Evolutionary conservation across 1,140 invertebrate genomes (phyloP).

Genomic region (Drosophila ercepeae): DNA sequence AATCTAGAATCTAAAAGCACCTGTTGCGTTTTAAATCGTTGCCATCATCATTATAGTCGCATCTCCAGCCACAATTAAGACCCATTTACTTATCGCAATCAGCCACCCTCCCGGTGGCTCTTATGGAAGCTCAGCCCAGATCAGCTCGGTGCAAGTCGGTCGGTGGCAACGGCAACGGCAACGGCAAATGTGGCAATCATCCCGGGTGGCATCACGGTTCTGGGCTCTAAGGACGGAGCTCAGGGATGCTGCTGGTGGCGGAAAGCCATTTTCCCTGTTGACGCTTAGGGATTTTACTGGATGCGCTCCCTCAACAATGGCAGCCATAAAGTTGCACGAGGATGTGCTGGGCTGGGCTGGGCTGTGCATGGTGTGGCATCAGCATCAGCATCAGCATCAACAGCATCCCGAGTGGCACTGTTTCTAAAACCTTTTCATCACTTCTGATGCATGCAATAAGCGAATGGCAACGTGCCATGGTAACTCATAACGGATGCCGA

Average conservation of each 20-base stretch:
- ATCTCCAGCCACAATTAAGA: constrained; percentile 53
- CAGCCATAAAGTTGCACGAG: constrained; percentile 59
- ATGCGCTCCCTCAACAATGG: constrained; percentile 36
- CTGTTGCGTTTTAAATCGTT: constrained; percentile 48
- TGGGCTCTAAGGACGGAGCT: constrained; percentile 11
- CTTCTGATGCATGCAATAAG: constrained; percentile 53
- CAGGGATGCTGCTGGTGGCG: constrained; percentile 39
- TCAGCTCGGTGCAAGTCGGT: constrained; percentile 15
- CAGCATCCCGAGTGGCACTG: background rate
- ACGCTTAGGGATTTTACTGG: constrained; percentile 60
- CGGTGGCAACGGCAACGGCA: background rate
- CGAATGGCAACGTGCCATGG: constrained; percentile 56
- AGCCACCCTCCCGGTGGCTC: constrained; percentile 14
- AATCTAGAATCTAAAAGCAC: constrained; percentile 38
- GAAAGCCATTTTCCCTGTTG: constrained; percentile 67
- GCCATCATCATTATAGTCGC: constrained; percentile 38
- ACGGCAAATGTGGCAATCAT: constrained; percentile 18
- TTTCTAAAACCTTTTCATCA: constrained; percentile 41
- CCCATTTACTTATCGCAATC: constrained; percentile 67
- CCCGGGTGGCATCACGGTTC: constrained; percentile 8
- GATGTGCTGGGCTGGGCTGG: constrained; percentile 13
- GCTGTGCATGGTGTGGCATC: constrained; percentile 1
- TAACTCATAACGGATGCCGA: constrained; percentile 44
- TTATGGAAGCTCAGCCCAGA: constrained; percentile 7
- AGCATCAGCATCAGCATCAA: constrained; percentile 15